These are phyloP conservation scores for Anthopleura xanthogrammica DNA, from an alignment of 92 coral and sea anemone genomes.

Conservation along the genomic window DNA sequence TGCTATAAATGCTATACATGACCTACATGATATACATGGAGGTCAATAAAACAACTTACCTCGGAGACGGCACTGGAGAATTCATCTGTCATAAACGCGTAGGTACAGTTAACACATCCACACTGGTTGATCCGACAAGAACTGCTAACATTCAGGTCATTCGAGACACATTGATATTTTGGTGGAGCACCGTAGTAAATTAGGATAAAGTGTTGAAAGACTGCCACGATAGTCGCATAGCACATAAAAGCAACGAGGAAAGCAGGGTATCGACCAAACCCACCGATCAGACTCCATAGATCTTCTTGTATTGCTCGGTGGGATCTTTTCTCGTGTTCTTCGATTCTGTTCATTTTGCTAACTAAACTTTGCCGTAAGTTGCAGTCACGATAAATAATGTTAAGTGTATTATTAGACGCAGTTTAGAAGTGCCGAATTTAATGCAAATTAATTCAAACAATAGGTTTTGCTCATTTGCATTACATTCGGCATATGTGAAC, in stretches of 20 bases:
- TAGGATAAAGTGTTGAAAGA: conserved; percentile 28
- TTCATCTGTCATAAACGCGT: conserved; percentile 23
- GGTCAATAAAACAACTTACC: not conserved
- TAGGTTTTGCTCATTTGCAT: too few relatives aligned
- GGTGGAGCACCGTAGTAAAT: conserved; percentile 39
- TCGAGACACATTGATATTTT: conserved; percentile 22
- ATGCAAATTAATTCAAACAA: too few relatives aligned
- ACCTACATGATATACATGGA: too few relatives aligned
- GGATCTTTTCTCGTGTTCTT: not conserved
- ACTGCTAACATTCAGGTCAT: not conserved
- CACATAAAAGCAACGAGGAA: conserved; percentile 19
- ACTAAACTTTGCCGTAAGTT: too few relatives aligned
- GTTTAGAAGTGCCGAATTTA: too few relatives aligned
- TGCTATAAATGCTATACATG: too few relatives aligned
- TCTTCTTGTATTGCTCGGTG: conserved; percentile 21
- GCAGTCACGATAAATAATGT: too few relatives aligned
- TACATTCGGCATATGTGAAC: too few relatives aligned
- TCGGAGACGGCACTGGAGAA: conserved; percentile 41
- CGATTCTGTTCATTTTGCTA: conserved; percentile 1
- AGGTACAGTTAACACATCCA: conserved; percentile 35
- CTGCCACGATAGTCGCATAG: conserved; percentile 13
- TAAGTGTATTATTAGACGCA: too few relatives aligned
- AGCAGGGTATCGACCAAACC: conserved; percentile 40
- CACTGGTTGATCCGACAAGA: conserved; percentile 28
- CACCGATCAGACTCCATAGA: conserved; percentile 32